Conservation (phyloP, 2,888 invertebrate genomes). For the Synanthedon tipuliformis region DNA sequence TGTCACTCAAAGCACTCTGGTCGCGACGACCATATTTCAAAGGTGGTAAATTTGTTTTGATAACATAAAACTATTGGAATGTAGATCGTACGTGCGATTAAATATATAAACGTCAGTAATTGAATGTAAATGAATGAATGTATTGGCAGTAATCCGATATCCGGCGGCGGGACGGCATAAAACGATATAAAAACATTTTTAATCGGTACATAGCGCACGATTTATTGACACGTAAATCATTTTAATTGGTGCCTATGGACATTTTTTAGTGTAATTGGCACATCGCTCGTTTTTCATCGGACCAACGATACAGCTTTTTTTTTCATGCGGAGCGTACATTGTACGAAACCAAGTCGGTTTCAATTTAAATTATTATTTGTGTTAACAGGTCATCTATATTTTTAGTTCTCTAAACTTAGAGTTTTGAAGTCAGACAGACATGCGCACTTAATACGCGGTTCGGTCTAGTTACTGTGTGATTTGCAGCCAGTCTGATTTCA, state of each 20-base stretch:
- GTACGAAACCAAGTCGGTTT: no score
- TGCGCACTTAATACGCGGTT: no score
- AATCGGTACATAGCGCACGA: constrained; percentile 30
- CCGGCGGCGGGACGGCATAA: constrained; percentile 13
- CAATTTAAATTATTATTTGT: no score
- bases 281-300: constrained; percentile 51
- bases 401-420: no score
- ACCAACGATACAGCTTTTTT: background rate
- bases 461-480: no score
- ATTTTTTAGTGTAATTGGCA: constrained; percentile 68
- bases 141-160: constrained; percentile 22
- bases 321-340: background rate
- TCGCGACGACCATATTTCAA: no score
- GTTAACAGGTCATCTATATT: no score
- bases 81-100: background rate
- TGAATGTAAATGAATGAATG: constrained; percentile 20
- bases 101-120: constrained; percentile 8
- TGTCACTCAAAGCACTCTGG: no score
- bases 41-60: no score
- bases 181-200: constrained; percentile 16
- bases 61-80: background rate
- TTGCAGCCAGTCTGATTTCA: no score
- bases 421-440: no score
- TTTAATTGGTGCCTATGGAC: constrained; percentile 63
- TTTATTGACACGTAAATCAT: constrained; percentile 69